These are phyloP conservation scores for Pluvialis apricaria DNA, from an alignment of 2,113 vertebrate species.

Conservation along the genomic window DNA sequence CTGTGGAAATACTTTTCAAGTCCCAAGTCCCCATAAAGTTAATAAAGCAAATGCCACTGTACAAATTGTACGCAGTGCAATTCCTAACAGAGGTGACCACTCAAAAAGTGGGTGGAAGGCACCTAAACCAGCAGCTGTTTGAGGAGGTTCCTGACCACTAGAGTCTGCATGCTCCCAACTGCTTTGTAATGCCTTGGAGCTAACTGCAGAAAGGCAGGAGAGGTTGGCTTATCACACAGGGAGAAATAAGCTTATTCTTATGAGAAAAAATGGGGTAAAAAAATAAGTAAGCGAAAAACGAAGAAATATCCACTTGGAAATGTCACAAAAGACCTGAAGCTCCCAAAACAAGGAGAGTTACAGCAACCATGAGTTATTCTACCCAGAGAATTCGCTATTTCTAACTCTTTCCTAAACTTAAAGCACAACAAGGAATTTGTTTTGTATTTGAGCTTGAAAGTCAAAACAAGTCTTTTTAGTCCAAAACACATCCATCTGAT, in stretches of 20 bases:
- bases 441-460: neutral
- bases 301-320: neutral
- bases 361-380: neutral
- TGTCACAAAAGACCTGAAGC: neutral
- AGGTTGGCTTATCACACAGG: neutral
- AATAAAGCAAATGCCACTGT: neutral
- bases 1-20: neutral
- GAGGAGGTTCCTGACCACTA: neutral
- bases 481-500: neutral
- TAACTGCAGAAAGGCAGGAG: neutral
- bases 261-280: neutral
- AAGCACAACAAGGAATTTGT: neutral
- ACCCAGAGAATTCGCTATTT: neutral
- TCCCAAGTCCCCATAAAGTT: neutral
- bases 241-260: neutral
- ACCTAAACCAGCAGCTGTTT: neutral
- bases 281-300: neutral
- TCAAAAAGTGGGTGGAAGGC: neutral
- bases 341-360: neutral
- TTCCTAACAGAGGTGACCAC: neutral
- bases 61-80: neutral
- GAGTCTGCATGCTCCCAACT: neutral
- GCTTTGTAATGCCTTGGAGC: neutral
- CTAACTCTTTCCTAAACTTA: neutral
- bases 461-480: slow-evolving; percentile 6